These are phyloP conservation scores for Porites cylindrica DNA, from an alignment of 92 coral and sea anemone species.

Conservation along the genomic window DNA sequence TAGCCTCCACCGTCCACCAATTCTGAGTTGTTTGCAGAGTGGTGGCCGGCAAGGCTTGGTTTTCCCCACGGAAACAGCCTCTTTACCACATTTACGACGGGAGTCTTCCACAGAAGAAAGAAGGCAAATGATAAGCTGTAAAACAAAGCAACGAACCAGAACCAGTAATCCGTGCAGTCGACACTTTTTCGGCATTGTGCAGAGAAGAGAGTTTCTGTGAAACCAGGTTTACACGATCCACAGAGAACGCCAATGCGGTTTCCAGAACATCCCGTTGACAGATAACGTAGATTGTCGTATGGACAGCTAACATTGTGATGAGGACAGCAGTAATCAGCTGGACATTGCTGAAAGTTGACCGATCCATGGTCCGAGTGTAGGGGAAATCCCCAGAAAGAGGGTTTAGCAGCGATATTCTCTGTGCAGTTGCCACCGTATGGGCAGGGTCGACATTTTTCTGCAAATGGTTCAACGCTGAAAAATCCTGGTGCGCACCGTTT, in stretches of 20 bases:
- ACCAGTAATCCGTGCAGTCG: constrained; percentile 55
- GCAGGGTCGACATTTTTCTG: constrained; percentile 34
- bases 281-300: constrained; percentile 14
- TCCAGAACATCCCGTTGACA: constrained; percentile 14
- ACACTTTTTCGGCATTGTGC: constrained; percentile 37
- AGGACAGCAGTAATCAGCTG: constrained; percentile 51
- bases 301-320: constrained; percentile 26
- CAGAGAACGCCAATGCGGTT: constrained; percentile 53
- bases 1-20: constrained; percentile 11
- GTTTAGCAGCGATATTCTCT: constrained; percentile 28
- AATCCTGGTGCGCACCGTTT: constrained; percentile 34
- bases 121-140: constrained; percentile 40
- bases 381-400: constrained; percentile 55
- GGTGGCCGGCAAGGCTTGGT: background rate
- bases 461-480: constrained; percentile 44
- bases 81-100: background rate
- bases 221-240: constrained; percentile 46
- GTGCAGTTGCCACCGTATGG: constrained; percentile 56
- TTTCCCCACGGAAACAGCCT: constrained; percentile 1
- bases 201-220: constrained; percentile 52
- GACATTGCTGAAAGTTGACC: constrained; percentile 37
- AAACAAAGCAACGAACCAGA: constrained; percentile 48
- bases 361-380: background rate
- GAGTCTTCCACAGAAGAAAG: constrained; percentile 33
- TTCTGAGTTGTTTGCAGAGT: background rate